A percentile compares a stretch with the other conserved stretches of the same genome.
Evolutionary conservation across 2,113 vertebrate species (phyloP).

Genomic region (Tragelaphus scriptus): DNA sequence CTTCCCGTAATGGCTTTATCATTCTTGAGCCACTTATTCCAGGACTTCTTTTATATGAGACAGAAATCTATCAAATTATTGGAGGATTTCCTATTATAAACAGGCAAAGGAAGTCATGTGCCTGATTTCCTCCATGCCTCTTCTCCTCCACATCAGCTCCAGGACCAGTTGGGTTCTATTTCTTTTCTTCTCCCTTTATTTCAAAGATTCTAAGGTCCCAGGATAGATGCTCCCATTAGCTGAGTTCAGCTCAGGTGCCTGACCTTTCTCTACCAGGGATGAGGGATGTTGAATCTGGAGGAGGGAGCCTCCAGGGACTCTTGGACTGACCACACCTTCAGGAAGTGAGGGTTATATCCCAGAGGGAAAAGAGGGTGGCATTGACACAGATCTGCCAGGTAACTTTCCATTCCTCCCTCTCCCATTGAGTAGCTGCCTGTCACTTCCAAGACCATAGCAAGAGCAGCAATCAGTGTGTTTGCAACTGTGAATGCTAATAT

Average conservation of each 20-base stretch:
- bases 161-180: not conserved
- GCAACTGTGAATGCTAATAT: not conserved
- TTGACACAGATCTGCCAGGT: not conserved
- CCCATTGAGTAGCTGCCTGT: fast-evolving
- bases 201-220: not conserved
- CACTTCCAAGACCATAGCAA: not conserved
- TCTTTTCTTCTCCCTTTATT: not conserved
- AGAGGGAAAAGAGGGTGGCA: not conserved
- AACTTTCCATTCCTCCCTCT: not conserved
- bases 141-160: not conserved
- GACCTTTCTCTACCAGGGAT: not conserved
- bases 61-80: not conserved
- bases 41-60: not conserved
- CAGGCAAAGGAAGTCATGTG: not conserved
- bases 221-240: not conserved
- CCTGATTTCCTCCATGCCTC: not conserved
- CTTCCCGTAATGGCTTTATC: not conserved
- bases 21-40: not conserved
- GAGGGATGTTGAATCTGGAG: not conserved
- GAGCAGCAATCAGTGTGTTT: not conserved
- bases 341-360: not conserved
- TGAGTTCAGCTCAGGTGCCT: not conserved
- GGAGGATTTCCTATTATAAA: not conserved
- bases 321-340: not conserved
- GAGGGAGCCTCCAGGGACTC: not conserved